These are phyloP conservation scores for Bombus fervidus DNA, from an alignment of 1,140 invertebrate genomes.

Conservation along the genomic window DNA sequence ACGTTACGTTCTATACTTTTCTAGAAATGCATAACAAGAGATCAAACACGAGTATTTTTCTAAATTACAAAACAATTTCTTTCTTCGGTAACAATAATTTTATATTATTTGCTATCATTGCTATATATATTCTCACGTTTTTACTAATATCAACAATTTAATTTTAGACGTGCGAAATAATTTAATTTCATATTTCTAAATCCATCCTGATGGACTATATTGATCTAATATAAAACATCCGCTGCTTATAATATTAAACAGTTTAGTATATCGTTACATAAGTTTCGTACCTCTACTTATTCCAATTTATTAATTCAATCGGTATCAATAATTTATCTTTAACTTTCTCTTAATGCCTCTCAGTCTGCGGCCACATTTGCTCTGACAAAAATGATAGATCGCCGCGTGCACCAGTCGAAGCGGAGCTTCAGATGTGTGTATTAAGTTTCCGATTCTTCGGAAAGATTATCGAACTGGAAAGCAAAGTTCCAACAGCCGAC, in stretches of 20 bases:
- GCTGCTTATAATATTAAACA: background rate
- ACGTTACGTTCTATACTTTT: background rate
- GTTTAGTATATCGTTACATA: background rate
- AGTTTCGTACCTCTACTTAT: background rate
- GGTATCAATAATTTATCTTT: background rate
- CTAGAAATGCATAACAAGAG: too few relatives aligned
- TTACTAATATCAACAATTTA: background rate
- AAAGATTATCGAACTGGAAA: conserved; percentile 6
- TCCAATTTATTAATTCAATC: background rate
- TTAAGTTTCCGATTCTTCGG: conserved; percentile 32
- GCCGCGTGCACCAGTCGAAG: background rate
- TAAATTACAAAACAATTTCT: background rate
- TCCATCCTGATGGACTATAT: background rate
- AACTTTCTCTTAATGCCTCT: background rate
- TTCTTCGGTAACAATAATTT: background rate
- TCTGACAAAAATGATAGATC: background rate
- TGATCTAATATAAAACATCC: background rate
- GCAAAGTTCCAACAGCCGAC: background rate
- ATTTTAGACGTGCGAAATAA: background rate
- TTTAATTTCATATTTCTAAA: background rate
- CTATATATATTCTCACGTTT: too few relatives aligned
- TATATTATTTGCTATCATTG: background rate
- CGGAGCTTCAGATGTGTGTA: background rate
- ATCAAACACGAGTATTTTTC: background rate
- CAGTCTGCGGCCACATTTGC: background rate